Conservation (phyloP, 2,888 invertebrate genomes). For the Ichneumon xanthorius region DNA sequence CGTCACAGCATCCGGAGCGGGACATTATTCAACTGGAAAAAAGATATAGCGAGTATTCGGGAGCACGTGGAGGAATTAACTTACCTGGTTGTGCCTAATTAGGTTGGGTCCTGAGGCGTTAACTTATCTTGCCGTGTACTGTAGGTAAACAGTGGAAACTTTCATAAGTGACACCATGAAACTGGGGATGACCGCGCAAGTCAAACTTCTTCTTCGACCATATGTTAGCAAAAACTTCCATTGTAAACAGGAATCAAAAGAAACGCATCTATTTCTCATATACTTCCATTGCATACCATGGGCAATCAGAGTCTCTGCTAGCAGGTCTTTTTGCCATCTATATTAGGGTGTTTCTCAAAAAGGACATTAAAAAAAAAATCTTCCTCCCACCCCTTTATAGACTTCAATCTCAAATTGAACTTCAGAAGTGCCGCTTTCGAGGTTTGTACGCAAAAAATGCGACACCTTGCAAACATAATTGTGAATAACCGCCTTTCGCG, state of each 20-base stretch:
- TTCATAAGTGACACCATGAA: neutral
- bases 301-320: neutral
- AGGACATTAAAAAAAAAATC: too few species aligned
- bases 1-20: neutral
- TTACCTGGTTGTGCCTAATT: neutral
- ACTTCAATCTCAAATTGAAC: too few species aligned
- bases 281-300: neutral
- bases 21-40: neutral
- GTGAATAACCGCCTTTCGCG: too few species aligned
- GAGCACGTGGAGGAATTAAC: neutral
- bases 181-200: neutral
- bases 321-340: neutral
- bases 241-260: neutral
- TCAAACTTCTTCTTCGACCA: neutral
- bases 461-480: too few species aligned
- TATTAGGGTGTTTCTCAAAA: neutral
- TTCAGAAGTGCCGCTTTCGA: too few species aligned
- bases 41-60: neutral
- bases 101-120: neutral
- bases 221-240: neutral
- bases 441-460: too few species aligned
- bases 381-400: too few species aligned
- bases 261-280: neutral
- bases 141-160: slow-evolving; percentile 32
- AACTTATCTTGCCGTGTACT: neutral